Evolutionary conservation across 1,140 invertebrate genomes (phyloP).

Genomic region (Tetraneura akinire): DNA sequence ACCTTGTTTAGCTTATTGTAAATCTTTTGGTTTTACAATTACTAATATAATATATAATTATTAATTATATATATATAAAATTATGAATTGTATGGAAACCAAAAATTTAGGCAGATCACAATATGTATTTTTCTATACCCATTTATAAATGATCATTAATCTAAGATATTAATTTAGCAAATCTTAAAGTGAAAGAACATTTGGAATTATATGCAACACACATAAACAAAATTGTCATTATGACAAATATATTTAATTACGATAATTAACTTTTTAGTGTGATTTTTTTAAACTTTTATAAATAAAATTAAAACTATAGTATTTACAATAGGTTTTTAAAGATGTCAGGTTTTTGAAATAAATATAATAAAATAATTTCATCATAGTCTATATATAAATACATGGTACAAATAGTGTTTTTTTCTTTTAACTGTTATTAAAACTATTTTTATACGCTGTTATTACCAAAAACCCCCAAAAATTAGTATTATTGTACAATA

Average conservation of each 20-base stretch:
- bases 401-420: slow-evolving; percentile 49
- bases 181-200: background rate
- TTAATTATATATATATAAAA: too few relatives aligned
- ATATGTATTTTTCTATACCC: too few relatives aligned
- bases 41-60: too few relatives aligned
- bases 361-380: slow-evolving; percentile 51
- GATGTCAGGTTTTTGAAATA: slow-evolving; percentile 51
- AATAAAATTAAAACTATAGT: slow-evolving; percentile 50
- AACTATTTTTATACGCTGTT: slow-evolving; percentile 50
- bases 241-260: slow-evolving; percentile 51
- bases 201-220: background rate
- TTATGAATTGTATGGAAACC: too few relatives aligned
- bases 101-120: too few relatives aligned
- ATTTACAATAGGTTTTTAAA: slow-evolving; percentile 51
- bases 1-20: too few relatives aligned
- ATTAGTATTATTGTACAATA: slow-evolving; percentile 51
- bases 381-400: slow-evolving; percentile 49
- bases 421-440: slow-evolving; percentile 50
- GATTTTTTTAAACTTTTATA: slow-evolving; percentile 44
- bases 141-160: background rate
- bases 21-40: too few relatives aligned
- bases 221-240: slow-evolving; percentile 21
- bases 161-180: background rate
- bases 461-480: slow-evolving; percentile 51
- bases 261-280: slow-evolving; percentile 49